Evolutionary conservation across 2,888 invertebrate species (phyloP).

Genomic region (Sinelater perroti): DNA sequence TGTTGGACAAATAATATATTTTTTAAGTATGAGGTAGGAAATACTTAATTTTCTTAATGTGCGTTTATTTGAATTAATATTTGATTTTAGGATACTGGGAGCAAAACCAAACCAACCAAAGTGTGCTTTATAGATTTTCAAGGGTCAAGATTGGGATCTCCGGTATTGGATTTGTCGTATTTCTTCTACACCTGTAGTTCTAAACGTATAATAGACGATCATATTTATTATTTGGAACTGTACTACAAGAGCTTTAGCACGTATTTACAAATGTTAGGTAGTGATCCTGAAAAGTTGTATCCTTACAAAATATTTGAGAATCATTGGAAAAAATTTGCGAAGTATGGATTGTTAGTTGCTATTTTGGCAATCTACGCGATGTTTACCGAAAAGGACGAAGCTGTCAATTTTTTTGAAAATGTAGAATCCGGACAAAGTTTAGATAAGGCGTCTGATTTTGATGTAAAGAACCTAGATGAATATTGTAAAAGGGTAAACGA

Average conservation of each 20-base stretch:
- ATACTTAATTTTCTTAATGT: too few relatives aligned
- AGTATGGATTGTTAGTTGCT: constrained; percentile 29
- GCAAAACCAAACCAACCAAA: constrained; percentile 38
- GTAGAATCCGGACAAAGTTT: not conserved
- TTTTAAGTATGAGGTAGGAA: too few relatives aligned
- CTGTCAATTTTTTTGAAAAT: not conserved
- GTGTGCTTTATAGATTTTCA: constrained; percentile 49
- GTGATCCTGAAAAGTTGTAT: constrained; percentile 42
- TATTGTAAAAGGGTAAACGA: constrained; percentile 12
- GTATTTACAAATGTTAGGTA: constrained; percentile 41
- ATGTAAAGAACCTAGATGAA: constrained; percentile 7
- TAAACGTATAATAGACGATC: constrained; percentile 39
- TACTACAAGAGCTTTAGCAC: constrained; percentile 44
- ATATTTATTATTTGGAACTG: constrained; percentile 41
- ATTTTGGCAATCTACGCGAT: constrained; percentile 32
- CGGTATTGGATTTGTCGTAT: constrained; percentile 46
- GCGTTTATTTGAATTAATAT: too few relatives aligned
- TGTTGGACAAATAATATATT: too few relatives aligned
- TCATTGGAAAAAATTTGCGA: constrained; percentile 29
- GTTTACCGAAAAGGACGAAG: constrained; percentile 35
- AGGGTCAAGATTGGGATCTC: constrained; percentile 39
- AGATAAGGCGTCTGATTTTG: constrained; percentile 10
- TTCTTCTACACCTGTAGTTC: constrained; percentile 44
- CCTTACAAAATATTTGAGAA: constrained; percentile 28
- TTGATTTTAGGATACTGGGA: not conserved